A percentile compares a stretch with the other conserved stretches of the same genome.
Evolutionary conservation across 2,113 vertebrate genomes (phyloP).

Genomic region (Vanacampus margaritifer): DNA sequence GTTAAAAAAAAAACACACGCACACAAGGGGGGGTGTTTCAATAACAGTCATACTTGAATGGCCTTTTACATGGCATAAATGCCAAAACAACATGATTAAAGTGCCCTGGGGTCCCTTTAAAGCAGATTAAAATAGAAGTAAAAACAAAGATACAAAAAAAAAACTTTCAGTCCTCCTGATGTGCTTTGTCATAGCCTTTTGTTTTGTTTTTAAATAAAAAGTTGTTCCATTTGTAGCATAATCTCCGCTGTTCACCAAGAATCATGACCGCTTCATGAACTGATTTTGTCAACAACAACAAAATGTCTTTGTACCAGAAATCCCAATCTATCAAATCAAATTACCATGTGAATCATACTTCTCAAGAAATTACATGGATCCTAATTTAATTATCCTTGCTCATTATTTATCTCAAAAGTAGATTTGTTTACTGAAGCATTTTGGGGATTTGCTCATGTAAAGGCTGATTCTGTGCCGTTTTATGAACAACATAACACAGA

Average conservation of each 20-base stretch:
- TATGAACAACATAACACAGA: slow-evolving; percentile 48
- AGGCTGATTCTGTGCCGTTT: slow-evolving; percentile 12
- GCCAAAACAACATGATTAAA: not conserved
- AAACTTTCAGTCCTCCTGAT: not conserved
- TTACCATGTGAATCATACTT: too few species aligned
- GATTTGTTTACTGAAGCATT: slow-evolving; percentile 25
- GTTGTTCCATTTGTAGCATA: too few species aligned
- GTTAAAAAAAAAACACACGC: not conserved
- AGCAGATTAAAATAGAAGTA: not conserved
- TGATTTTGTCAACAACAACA: too few species aligned
- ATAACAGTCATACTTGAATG: not conserved
- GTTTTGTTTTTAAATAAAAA: too few species aligned
- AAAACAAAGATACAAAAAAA: not conserved
- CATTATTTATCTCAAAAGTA: not conserved
- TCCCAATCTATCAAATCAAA: too few species aligned
- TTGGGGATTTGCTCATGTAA: slow-evolving; percentile 29
- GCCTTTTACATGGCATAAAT: not conserved
- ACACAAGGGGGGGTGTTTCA: not conserved
- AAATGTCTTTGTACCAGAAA: too few species aligned
- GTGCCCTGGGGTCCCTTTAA: not conserved
- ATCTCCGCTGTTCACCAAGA: too few species aligned
- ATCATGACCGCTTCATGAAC: too few species aligned
- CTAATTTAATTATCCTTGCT: too few species aligned
- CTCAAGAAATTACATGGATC: too few species aligned
- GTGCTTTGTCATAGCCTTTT: not conserved